Percentiles rank a stretch among this genome's conserved stretches.
These are phyloP conservation scores for Sitta europaea DNA, from an alignment of 2,113 vertebrate genomes.

Conservation along the genomic window DNA sequence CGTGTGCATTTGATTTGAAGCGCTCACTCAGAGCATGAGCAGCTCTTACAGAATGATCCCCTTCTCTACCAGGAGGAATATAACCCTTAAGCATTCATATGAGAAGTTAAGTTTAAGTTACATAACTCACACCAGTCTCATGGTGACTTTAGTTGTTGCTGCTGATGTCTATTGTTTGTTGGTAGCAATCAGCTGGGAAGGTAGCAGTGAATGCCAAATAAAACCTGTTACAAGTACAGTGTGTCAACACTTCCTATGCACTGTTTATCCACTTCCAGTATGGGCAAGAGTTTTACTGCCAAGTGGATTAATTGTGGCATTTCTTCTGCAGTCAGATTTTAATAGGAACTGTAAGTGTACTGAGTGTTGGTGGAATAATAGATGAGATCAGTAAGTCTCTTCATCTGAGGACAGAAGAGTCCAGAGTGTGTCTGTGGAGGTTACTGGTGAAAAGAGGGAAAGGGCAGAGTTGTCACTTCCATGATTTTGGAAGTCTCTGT, in stretches of 20 bases:
- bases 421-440: background rate
- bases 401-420: background rate
- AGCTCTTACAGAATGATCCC: background rate
- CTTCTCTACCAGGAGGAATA: background rate
- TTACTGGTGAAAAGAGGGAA: background rate
- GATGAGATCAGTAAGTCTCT: background rate
- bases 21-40: background rate
- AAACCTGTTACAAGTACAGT: background rate
- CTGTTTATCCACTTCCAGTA: background rate
- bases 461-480: background rate
- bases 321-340: background rate
- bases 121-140: background rate
- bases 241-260: rapidly evolving
- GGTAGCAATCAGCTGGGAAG: background rate
- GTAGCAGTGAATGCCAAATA: too few species aligned
- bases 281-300: too few species aligned
- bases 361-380: background rate
- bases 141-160: background rate
- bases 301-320: background rate
- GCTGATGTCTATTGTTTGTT: background rate
- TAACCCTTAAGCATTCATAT: background rate
- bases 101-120: background rate
- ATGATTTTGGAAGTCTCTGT: background rate
- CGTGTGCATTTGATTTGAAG: background rate
- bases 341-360: too few species aligned